These are phyloP conservation scores for Synergus japonicus DNA, from an alignment of 2,888 invertebrate genomes.

Conservation along the genomic window DNA sequence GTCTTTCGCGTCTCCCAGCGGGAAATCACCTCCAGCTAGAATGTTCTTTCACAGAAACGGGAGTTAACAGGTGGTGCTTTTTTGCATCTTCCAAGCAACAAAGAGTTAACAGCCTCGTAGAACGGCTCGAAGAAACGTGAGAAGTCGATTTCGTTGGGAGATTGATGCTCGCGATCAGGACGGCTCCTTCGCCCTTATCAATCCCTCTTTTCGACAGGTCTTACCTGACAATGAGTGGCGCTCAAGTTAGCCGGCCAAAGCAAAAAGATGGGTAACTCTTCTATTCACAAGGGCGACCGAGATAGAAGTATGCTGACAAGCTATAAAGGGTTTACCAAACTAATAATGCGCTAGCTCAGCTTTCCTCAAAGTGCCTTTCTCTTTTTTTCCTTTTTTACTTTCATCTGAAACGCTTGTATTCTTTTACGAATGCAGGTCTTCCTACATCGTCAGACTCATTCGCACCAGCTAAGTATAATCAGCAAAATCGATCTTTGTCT, in stretches of 20 bases:
- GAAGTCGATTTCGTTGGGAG: slow-evolving; percentile 53
- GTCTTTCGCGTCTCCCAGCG: slow-evolving; percentile 41
- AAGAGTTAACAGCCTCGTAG: slow-evolving; percentile 47
- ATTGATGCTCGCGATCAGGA: slow-evolving; percentile 55
- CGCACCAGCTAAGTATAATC: slow-evolving; percentile 11
- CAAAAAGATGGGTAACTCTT: background rate
- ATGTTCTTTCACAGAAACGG: slow-evolving; percentile 43
- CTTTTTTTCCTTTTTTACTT: background rate
- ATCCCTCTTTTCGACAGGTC: slow-evolving; percentile 46
- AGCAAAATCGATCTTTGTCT: slow-evolving; percentile 12
- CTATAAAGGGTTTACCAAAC: background rate
- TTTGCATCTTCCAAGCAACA: slow-evolving; percentile 48
- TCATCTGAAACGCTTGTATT: background rate
- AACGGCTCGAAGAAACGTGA: slow-evolving; percentile 45
- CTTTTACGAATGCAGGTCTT: background rate
- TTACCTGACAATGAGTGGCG: background rate
- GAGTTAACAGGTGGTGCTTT: slow-evolving; percentile 59
- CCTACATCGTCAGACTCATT: background rate
- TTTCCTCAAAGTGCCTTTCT: background rate
- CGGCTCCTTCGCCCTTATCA: slow-evolving; percentile 45
- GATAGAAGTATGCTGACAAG: background rate
- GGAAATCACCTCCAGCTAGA: slow-evolving; percentile 42
- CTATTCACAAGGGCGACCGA: background rate
- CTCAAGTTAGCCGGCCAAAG: background rate
- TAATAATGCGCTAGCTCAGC: background rate